A percentile compares a stretch with the other conserved stretches of the same genome.
Conservation (phyloP, 2,797 vertebrate species). For the Ispidina lecontei region DNA sequence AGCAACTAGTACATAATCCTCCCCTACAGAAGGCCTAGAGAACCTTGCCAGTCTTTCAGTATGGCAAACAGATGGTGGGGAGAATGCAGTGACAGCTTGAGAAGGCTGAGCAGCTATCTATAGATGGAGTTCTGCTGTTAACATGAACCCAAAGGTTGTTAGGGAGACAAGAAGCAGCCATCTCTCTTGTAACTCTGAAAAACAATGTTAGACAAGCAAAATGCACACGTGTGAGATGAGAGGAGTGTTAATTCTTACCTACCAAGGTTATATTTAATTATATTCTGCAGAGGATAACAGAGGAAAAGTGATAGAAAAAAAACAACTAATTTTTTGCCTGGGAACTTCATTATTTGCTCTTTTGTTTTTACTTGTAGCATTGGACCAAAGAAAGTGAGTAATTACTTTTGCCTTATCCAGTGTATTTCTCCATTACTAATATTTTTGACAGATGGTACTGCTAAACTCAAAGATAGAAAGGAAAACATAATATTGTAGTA, state of each 20-base stretch:
- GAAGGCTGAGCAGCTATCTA: neutral
- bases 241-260: neutral
- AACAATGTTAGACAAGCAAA: neutral
- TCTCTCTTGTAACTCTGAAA: neutral
- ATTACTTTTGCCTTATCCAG: constrained; percentile 35
- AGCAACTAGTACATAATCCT: neutral
- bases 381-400: constrained; percentile 3
- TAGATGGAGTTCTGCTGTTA: neutral
- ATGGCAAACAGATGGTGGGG: constrained; percentile 23
- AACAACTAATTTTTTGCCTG: neutral
- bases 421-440: constrained; percentile 9
- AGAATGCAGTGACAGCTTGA: neutral
- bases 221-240: neutral
- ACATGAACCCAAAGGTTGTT: neutral
- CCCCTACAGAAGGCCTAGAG: neutral
- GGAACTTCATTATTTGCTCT: constrained; percentile 16
- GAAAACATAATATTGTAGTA: neutral
- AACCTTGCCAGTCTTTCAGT: constrained; percentile 8
- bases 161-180: neutral
- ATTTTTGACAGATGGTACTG: constrained; percentile 49
- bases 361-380: constrained; percentile 12
- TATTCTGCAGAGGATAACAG: neutral
- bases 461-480: neutral
- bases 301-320: neutral
- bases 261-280: neutral